Conservation (phyloP, 2,113 vertebrate genomes). For the Neogale vison region DNA sequence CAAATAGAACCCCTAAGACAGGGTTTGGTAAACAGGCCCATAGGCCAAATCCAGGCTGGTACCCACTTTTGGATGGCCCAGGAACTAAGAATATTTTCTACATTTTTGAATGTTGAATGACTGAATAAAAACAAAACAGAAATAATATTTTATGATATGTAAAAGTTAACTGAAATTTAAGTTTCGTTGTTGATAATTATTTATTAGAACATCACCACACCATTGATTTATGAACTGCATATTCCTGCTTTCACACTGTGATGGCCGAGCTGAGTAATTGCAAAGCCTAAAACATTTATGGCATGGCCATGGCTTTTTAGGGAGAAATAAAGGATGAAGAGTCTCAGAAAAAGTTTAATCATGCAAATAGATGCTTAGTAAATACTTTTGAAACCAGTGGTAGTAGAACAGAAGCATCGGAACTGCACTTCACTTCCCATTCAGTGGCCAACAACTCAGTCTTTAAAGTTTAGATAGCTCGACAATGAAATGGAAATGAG, state of each 20-base stretch:
- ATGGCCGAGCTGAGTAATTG: background rate
- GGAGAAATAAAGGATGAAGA: background rate
- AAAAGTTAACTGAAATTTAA: conserved; percentile 22
- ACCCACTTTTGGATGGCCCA: background rate
- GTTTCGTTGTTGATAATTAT: background rate
- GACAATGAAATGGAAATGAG: background rate
- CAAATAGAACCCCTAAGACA: background rate
- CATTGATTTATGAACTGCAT: background rate
- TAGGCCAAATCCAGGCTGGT: background rate
- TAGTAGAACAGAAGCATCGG: background rate
- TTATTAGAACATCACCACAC: background rate
- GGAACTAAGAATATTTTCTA: background rate
- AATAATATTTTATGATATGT: background rate
- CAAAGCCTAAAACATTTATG: background rate
- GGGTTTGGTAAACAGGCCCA: background rate
- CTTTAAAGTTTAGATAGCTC: background rate
- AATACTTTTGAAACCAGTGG: background rate
- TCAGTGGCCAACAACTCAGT: background rate
- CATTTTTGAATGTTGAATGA: background rate
- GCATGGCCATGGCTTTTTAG: background rate
- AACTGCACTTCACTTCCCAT: background rate
- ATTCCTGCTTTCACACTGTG: background rate
- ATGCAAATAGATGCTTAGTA: background rate
- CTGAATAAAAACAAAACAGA: conserved; percentile 1
- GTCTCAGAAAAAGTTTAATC: background rate